Percentiles rank a stretch among this genome's conserved stretches.
Conservation (phyloP, 2,113 vertebrate species). For the Colossoma macropomum region DNA sequence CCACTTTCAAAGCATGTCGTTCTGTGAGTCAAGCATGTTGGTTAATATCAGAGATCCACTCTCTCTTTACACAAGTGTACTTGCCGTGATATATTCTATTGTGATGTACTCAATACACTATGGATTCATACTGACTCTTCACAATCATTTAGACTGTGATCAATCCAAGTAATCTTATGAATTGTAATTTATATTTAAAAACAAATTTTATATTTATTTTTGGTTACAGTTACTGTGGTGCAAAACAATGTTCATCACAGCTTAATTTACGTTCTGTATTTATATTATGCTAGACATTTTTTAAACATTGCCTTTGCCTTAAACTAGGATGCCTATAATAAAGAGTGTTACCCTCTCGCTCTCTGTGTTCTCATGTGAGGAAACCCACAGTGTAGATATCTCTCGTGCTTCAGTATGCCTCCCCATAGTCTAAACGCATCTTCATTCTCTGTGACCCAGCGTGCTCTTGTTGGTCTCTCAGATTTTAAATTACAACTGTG, state of each 20-base stretch:
- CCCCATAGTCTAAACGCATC: not conserved
- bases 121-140: not conserved
- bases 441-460: not conserved
- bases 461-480: constrained; percentile 1
- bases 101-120: not conserved
- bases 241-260: not conserved
- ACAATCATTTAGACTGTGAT: not conserved
- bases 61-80: constrained; percentile 26
- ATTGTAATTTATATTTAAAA: constrained; percentile 16
- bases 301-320: constrained; percentile 24
- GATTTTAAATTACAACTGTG: constrained; percentile 9
- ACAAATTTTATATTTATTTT: constrained; percentile 21
- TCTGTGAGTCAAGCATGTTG: constrained; percentile 35
- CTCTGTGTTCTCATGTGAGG: constrained; percentile 24
- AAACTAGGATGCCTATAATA: constrained; percentile 33
- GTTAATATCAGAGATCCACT: not conserved
- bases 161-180: not conserved
- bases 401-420: not conserved
- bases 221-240: constrained; percentile 16
- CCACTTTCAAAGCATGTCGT: constrained; percentile 22
- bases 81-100: constrained; percentile 10
- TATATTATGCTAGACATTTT: constrained; percentile 34
- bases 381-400: not conserved
- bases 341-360: constrained; percentile 2
- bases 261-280: constrained; percentile 30